Evolutionary conservation across 2,888 invertebrate species (phyloP), one percentile per base, ranked within the genome.

Genomic region (Xanthia icteritia): DNA sequence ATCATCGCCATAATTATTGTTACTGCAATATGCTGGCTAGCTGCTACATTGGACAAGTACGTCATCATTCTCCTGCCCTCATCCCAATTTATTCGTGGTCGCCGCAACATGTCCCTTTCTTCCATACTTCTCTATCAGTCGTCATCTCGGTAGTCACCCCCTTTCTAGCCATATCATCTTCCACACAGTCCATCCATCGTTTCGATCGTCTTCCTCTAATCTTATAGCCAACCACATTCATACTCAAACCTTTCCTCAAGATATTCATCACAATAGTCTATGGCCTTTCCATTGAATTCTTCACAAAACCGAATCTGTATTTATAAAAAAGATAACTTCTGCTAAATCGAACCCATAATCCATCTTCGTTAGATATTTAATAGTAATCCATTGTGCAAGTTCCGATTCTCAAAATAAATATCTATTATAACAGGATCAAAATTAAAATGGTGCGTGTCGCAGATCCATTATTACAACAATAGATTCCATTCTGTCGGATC

Each of bases 361-460:
- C 27, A 27, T 80, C 81, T 65, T 51, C 20, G 36, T 64, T 45
- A 20, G n/a, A 20, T 45, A 51, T 66, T n/a, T 17, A 68, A 64
- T 42, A 17, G 65, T 75, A 27, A 66, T 45, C 45, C 45, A 81
- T 81, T 76, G 66, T 61, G 36, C n/a, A 27, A 70, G 61, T 54
- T 66, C 56, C 51, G 60, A 61, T 70, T 54, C 27, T 61, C 45
- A 39, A 76, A 66, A 64, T 27, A 73, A 75, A 74, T 66, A 2
- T 64, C 74, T 70, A 67, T 74, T 73, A 76, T 81, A 73, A 79
- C 74, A 80, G 74, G 74, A 79, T 77, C 58, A 64, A 48, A 82
- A 67, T 79, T 76, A 79, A 78, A 84, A 80, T 65, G 71, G 74
- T 85, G 85, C 88, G 86, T 88, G 88, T 73, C 75, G 67, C 31